phyloP scores from a whole-genome alignment of 2,113 vertebrate species.

The Myiozetetes cayanensis region DNA sequence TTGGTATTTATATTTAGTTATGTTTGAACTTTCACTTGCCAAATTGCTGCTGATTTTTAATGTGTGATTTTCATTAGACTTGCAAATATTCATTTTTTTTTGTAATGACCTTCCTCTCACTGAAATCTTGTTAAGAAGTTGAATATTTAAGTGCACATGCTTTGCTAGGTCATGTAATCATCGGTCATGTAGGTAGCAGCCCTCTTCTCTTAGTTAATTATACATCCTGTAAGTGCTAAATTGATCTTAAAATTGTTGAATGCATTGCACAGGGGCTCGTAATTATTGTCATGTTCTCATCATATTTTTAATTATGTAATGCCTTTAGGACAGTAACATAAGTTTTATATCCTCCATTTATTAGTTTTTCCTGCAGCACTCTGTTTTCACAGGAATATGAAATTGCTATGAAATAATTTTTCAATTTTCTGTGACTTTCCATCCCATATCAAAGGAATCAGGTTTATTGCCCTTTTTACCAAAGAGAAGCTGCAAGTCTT shows the following conservation, averaged over 20 bases:
- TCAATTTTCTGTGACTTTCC: background rate
- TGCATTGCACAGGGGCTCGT: background rate
- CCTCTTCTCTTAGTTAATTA: background rate
- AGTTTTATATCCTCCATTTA: background rate
- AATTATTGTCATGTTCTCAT: background rate
- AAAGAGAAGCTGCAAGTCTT: background rate
- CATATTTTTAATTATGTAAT: background rate
- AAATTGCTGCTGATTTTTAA: background rate
- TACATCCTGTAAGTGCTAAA: background rate
- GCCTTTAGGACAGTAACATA: background rate
- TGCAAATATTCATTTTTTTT: background rate
- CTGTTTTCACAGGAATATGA: background rate
- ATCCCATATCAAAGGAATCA: background rate
- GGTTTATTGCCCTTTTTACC: background rate
- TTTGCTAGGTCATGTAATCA: background rate
- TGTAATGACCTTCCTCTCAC: background rate
- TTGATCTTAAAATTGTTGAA: background rate
- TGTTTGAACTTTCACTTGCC: background rate
- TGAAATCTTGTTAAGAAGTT: background rate
- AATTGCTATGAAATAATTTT: background rate
- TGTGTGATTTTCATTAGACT: background rate
- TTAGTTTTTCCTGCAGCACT: background rate
- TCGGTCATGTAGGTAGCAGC: background rate
- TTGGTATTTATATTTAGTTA: background rate
- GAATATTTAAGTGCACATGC: background rate